phyloP scores from a whole-genome alignment of 2,888 invertebrate species.

The Neria commutata region DNA sequence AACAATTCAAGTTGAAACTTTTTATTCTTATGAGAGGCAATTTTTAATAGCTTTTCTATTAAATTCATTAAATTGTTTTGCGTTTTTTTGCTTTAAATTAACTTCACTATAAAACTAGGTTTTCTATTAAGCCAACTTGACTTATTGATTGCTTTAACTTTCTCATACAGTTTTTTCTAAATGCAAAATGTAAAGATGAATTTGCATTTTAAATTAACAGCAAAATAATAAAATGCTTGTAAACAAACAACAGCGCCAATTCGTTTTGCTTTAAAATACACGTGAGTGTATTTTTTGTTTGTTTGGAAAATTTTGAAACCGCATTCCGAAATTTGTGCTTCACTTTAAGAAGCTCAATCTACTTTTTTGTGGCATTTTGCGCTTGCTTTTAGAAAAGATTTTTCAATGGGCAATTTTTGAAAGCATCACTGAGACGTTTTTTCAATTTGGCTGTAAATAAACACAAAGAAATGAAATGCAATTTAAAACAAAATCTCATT shows the following conservation, averaged over 20 bases:
- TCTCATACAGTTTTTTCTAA: background rate
- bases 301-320: constrained; percentile 49
- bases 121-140: background rate
- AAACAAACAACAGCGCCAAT: constrained; percentile 14
- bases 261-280: constrained; percentile 8
- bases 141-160: background rate
- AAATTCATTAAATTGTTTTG: background rate
- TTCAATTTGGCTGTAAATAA: constrained; percentile 51
- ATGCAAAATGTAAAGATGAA: too few species aligned
- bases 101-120: too few species aligned
- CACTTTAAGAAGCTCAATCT: constrained; percentile 14
- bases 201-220: constrained; percentile 3
- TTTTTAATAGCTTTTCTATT: constrained; percentile 4
- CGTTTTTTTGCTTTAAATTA: background rate
- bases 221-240: constrained; percentile 8
- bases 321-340: constrained; percentile 37
- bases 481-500: constrained; percentile 16
- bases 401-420: constrained; percentile 56
- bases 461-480: constrained; percentile 17
- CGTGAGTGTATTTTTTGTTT: background rate
- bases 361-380: constrained; percentile 16
- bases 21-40: constrained; percentile 24
- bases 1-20: background rate
- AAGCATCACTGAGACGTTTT: constrained; percentile 59
- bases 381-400: constrained; percentile 47